Conservation (phyloP, 2,113 vertebrate species). For the Sciurus niger region DNA sequence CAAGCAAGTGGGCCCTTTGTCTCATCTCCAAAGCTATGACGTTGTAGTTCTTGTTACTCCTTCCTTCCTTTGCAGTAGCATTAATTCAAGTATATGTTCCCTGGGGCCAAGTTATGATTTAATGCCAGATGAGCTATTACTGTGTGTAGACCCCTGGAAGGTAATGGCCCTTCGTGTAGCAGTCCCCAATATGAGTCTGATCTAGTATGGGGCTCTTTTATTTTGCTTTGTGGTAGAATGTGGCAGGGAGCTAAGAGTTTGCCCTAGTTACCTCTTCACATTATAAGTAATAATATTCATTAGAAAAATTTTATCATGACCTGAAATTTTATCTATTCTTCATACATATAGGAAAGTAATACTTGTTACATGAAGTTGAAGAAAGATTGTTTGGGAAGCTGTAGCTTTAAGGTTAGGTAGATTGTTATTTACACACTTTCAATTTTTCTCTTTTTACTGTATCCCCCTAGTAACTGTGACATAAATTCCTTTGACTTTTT, state of each 20-base stretch:
- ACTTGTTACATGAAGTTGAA: constrained; percentile 47
- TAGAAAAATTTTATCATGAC: constrained; percentile 52
- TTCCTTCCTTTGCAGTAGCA: constrained; percentile 3
- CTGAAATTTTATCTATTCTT: constrained; percentile 63
- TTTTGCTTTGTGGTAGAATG: constrained; percentile 57
- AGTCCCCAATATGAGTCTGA: background rate
- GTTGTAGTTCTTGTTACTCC: background rate
- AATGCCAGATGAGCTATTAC: background rate
- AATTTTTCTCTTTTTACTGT: constrained; percentile 33
- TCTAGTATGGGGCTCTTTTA: constrained; percentile 35
- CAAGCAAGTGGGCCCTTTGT: constrained; percentile 28
- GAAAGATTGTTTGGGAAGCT: constrained; percentile 53
- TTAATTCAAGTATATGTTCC: background rate
- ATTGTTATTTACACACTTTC: constrained; percentile 40
- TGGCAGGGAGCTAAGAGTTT: constrained; percentile 26
- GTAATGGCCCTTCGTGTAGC: background rate
- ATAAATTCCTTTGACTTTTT: constrained; percentile 49
- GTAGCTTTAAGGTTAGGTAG: constrained; percentile 39
- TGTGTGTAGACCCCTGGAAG: background rate
- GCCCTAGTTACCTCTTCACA: constrained; percentile 42
- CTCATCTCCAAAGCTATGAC: constrained; percentile 52
- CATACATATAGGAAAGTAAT: constrained; percentile 22
- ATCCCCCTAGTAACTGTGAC: background rate
- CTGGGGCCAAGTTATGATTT: background rate
- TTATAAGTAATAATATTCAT: constrained; percentile 57